Conservation (phyloP, 2,113 vertebrate genomes). For the Rhombomys opimus region DNA sequence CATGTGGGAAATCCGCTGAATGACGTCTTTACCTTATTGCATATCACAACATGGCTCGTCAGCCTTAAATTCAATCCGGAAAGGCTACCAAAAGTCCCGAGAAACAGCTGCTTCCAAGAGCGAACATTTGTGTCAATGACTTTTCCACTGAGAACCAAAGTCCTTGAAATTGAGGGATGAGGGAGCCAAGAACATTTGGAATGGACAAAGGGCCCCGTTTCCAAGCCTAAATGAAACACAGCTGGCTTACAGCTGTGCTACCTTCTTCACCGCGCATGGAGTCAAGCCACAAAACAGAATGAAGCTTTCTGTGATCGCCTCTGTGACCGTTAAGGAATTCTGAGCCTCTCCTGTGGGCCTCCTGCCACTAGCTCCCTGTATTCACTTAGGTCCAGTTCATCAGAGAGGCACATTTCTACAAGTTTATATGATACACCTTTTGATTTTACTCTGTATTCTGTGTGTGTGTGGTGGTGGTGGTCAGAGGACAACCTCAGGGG, state of each 20-base stretch:
- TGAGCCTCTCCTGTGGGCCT: conserved; percentile 47
- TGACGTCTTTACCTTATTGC: conserved; percentile 44
- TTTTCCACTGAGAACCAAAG: conserved; percentile 73
- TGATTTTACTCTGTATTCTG: background rate
- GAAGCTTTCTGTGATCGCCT: conserved; percentile 58
- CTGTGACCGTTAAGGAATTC: conserved; percentile 68
- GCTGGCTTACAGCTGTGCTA: conserved; percentile 85
- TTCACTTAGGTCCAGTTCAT: background rate
- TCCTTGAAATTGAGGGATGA: conserved; percentile 69
- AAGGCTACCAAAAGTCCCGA: conserved; percentile 52
- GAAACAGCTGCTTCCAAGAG: conserved; percentile 71
- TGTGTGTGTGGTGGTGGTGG: background rate
- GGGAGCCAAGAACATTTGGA: conserved; percentile 71
- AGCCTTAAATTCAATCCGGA: conserved; percentile 54
- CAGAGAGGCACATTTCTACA: fast-evolving
- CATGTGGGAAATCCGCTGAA: background rate
- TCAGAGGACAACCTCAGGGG: background rate
- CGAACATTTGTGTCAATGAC: conserved; percentile 77
- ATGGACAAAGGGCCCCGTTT: conserved; percentile 87
- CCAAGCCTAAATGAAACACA: conserved; percentile 85
- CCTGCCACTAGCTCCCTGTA: conserved; percentile 50
- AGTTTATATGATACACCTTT: background rate
- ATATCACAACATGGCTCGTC: conserved; percentile 44
- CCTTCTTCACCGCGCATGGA: conserved; percentile 63
- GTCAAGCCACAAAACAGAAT: conserved; percentile 74